These are phyloP conservation scores for Choloepus hoffmanni DNA, from an alignment of 2,113 vertebrate genomes.

Conservation along the genomic window DNA sequence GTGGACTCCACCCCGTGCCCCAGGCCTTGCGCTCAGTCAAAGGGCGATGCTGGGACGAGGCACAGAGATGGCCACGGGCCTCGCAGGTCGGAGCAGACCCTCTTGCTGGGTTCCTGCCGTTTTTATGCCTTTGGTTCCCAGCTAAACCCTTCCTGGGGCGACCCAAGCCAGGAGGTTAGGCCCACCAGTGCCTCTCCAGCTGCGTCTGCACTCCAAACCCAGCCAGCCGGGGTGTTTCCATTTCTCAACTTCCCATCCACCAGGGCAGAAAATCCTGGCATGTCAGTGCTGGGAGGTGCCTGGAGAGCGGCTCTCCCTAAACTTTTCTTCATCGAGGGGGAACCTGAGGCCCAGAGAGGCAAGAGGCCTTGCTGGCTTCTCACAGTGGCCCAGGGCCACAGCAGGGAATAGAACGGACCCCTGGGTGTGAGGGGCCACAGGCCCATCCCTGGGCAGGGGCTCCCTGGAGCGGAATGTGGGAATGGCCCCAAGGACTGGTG, in stretches of 20 bases:
- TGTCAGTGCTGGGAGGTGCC: neutral
- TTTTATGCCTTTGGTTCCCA: neutral
- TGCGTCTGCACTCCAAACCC: neutral
- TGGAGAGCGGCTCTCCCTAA: neutral
- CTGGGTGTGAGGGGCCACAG: neutral
- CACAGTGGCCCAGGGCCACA: accelerated
- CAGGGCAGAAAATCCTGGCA: constrained; percentile 27
- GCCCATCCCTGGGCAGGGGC: neutral
- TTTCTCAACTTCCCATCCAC: neutral
- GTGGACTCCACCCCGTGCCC: accelerated
- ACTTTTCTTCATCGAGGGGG: neutral
- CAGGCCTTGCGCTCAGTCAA: neutral
- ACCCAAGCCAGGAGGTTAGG: neutral
- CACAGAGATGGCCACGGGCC: accelerated
- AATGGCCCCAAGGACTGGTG: neutral
- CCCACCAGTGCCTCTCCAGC: neutral
- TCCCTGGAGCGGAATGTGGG: neutral
- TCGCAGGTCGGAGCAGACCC: accelerated
- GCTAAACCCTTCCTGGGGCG: neutral
- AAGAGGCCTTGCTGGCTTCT: neutral
- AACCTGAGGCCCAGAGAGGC: neutral
- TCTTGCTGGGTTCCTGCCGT: neutral
- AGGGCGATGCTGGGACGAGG: accelerated
- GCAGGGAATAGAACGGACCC: neutral
- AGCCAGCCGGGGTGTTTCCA: neutral